phyloP scores from a whole-genome alignment of 2,888 invertebrate species.

The Oscheius sp. region DNA sequence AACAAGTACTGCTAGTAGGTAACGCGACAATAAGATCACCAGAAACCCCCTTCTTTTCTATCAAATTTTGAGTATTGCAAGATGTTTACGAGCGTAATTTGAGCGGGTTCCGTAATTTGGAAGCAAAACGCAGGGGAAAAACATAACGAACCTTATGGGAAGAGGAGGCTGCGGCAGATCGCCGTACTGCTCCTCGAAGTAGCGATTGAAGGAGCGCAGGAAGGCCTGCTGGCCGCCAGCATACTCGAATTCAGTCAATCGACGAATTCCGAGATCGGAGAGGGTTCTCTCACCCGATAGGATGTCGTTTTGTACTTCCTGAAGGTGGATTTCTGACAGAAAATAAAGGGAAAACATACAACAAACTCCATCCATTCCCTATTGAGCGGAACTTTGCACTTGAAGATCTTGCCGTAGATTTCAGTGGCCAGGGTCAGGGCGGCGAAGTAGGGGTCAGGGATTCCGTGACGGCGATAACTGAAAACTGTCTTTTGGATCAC shows the following conservation, averaged over 20 bases:
- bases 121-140: no score
- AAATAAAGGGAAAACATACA: constrained; percentile 50
- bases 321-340: neutral
- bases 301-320: constrained; percentile 75
- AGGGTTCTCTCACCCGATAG: constrained; percentile 73
- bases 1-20: neutral
- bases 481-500: neutral
- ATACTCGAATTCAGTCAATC: constrained; percentile 73
- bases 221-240: constrained; percentile 66
- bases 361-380: constrained; percentile 72
- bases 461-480: constrained; percentile 66
- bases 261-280: constrained; percentile 75
- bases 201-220: constrained; percentile 63
- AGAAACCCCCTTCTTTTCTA: neutral
- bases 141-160: constrained; percentile 54
- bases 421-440: constrained; percentile 59
- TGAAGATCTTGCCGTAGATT: constrained; percentile 65
- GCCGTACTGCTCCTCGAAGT: constrained; percentile 67
- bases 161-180: constrained; percentile 66
- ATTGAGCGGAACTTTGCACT: constrained; percentile 63
- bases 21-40: neutral
- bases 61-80: no score
- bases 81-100: no score
- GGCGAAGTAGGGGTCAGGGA: constrained; percentile 63
- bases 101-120: no score